Evolutionary conservation across 2,888 invertebrate species (phyloP), one percentile per base, ranked within the genome.

Genomic region (Parnassius orleans): DNA sequence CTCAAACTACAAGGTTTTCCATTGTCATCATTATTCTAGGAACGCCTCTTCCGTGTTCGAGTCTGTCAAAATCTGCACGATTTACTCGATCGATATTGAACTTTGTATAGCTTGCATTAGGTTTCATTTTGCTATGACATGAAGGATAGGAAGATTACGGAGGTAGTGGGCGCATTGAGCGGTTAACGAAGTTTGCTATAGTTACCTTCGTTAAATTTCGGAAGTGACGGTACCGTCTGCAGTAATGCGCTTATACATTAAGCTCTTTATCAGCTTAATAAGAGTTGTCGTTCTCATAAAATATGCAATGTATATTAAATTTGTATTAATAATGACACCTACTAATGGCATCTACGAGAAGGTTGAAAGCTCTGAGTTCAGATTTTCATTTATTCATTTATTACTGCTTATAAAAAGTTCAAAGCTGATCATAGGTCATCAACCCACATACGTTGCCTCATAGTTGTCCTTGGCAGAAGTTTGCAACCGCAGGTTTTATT

Each of bases 1-100:
- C 63, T 55, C 46, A 41, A 46, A 52, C 57, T 58, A 63, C 63
- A 63, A 55, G 50, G 46, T 63, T 63, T 55, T 55, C 56, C 51
- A 55, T 63, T 63, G 63, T 63, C 58, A 55, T 59, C 59, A 55
- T 63, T 63, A 63, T 59, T 44, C 63, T 10, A 63, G 59, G 46
- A 59, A 58, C 63, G 63, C 63, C 63, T 63, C 54, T 59, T 59
- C 55, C 63, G 12, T 63, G 63, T 63, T 55, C 44, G 19, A 41
- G 15, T 59, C 51, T 55, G 52, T 63, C 63, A 54, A 51, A 59
- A 58, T 54, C 52, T 58, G 43, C 12, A 15, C 43, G 2, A 2
- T 10, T 10, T 43, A 9, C 10, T 48, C 41, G 33, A 12, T 10
- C 15, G 5, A 63, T 33, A 51, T 58, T 54, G 1, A 54, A 63